Evolutionary conservation across 2,797 vertebrate genomes (phyloP).

Genomic region (Graptemys geographica): DNA sequence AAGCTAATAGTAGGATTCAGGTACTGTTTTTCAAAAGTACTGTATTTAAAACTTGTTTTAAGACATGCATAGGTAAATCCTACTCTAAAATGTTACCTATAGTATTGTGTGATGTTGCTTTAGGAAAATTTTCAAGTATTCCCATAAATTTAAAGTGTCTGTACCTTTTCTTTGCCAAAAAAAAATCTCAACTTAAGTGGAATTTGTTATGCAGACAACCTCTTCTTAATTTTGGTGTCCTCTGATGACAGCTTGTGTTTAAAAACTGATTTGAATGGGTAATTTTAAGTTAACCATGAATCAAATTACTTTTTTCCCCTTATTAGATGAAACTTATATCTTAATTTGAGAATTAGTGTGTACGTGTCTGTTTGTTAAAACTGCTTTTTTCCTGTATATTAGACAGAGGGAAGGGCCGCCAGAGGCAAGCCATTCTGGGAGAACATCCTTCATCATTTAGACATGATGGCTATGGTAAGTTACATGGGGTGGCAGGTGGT

Average conservation of each 20-base stretch:
- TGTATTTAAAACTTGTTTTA: constrained; percentile 85
- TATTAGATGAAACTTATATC: constrained; percentile 77
- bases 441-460: constrained; percentile 96
- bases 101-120: constrained; percentile 77
- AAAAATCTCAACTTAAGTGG: constrained; percentile 71
- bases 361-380: constrained; percentile 75
- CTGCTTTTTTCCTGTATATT: constrained; percentile 76
- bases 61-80: constrained; percentile 81
- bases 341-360: constrained; percentile 73
- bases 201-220: constrained; percentile 76
- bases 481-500: constrained; percentile 2
- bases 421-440: constrained; percentile 96
- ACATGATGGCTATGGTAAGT: constrained; percentile 95
- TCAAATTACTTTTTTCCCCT: constrained; percentile 67
- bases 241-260: constrained; percentile 77
- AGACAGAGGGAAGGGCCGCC: constrained; percentile 95
- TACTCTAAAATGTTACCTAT: constrained; percentile 80
- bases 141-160: constrained; percentile 79
- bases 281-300: constrained; percentile 77
- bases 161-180: constrained; percentile 78
- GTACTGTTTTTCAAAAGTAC: constrained; percentile 88
- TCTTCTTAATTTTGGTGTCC: constrained; percentile 71
- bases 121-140: constrained; percentile 76
- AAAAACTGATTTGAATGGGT: constrained; percentile 77
- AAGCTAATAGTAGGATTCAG: constrained; percentile 90